Conservation (phyloP, 2,113 vertebrate species). For the Bothrops jararaca region DNA sequence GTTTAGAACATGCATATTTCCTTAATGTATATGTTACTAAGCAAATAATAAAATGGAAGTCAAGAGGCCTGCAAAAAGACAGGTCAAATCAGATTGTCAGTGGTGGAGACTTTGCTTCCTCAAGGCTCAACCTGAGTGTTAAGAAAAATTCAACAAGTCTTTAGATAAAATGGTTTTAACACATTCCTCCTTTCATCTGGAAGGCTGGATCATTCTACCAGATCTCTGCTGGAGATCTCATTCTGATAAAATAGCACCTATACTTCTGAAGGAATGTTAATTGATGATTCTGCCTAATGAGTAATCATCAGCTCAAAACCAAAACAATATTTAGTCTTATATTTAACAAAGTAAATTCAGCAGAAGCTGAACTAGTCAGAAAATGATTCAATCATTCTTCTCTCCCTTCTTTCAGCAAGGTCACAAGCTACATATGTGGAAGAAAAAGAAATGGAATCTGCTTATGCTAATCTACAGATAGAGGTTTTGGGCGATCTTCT, state of each 20-base stretch:
- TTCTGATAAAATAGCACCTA: background rate
- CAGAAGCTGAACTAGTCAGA: background rate
- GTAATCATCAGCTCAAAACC: background rate
- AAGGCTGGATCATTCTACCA: background rate
- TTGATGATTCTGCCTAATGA: background rate
- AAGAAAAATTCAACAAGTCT: background rate
- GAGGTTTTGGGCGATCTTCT: background rate
- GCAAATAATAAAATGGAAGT: background rate
- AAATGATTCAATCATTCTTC: background rate
- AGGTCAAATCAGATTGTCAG: background rate
- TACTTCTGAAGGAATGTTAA: background rate
- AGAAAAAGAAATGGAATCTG: background rate
- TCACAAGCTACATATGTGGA: background rate
- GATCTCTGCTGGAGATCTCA: background rate
- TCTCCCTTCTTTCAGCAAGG: background rate
- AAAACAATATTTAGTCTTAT: background rate
- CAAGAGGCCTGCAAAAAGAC: background rate
- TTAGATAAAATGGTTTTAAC: background rate
- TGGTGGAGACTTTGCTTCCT: background rate
- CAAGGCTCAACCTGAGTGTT: background rate
- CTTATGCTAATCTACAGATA: background rate
- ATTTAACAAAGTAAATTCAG: no score
- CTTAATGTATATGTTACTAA: background rate
- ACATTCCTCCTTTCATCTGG: background rate
- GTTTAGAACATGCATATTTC: background rate